Percentiles rank a stretch among this genome's conserved stretches.
Conservation (phyloP, 2,797 vertebrate genomes). For the Onychomys leucogaster region DNA sequence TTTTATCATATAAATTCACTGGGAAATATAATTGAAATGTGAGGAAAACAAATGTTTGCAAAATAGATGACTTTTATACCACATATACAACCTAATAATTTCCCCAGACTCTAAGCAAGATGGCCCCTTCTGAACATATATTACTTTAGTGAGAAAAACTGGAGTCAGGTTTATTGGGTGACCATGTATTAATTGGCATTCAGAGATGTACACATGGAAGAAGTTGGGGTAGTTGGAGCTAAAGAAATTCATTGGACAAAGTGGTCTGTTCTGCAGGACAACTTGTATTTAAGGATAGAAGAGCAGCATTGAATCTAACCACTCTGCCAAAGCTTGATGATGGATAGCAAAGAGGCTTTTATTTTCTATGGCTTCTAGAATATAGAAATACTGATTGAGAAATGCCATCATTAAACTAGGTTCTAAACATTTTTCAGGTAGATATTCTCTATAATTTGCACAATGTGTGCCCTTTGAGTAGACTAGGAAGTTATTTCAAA, state of each 20-base stretch:
- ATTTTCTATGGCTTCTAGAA: neutral
- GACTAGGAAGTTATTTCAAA: slow-evolving; percentile 7
- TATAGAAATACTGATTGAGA: slow-evolving; percentile 9
- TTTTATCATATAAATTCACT: slow-evolving; percentile 50
- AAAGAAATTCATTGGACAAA: slow-evolving; percentile 28
- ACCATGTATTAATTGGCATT: slow-evolving; percentile 2
- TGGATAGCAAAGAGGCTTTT: neutral
- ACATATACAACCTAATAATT: slow-evolving; percentile 29
- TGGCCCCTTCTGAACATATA: slow-evolving; percentile 12
- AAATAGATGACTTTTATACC: neutral
- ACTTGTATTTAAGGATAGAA: slow-evolving; percentile 14
- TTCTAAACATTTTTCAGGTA: slow-evolving; percentile 52
- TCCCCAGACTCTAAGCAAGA: neutral
- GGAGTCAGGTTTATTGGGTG: neutral
- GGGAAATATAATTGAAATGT: slow-evolving; percentile 32
- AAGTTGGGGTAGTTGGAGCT: neutral
- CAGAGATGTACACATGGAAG: neutral
- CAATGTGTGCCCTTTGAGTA: slow-evolving; percentile 35
- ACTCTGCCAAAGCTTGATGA: neutral
- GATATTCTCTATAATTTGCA: slow-evolving; percentile 29
- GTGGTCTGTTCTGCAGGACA: neutral
- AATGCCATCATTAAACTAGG: neutral
- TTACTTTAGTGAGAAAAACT: slow-evolving; percentile 12
- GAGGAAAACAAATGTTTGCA: slow-evolving; percentile 19
- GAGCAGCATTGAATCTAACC: neutral